phyloP scores from a whole-genome alignment of 2,113 vertebrate genomes.

The Himantopus leucocephalus region DNA sequence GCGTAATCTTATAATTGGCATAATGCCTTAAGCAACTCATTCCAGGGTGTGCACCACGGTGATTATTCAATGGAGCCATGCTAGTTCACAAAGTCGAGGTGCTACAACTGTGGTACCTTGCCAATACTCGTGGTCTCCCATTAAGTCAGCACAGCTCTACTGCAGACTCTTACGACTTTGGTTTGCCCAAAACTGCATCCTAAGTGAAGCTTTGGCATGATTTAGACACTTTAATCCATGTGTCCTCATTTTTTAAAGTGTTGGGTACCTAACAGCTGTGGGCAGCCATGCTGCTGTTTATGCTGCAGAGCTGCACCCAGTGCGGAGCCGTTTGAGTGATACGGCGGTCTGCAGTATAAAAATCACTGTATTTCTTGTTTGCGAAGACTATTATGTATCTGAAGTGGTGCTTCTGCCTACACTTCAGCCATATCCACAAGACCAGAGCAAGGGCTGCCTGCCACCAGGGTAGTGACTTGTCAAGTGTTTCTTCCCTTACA shows the following conservation, averaged over 20 bases:
- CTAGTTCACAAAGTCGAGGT: not conserved
- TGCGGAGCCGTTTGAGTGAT: not conserved
- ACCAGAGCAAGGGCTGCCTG: not conserved
- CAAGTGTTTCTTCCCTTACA: not conserved
- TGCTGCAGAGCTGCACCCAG: fast-evolving
- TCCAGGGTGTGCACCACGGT: fast-evolving
- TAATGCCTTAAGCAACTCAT: not conserved
- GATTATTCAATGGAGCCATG: not conserved
- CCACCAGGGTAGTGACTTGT: not conserved
- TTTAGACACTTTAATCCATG: not conserved
- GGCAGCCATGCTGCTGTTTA: not conserved
- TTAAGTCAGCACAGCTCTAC: not conserved
- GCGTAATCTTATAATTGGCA: not conserved
- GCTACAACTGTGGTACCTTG: not conserved
- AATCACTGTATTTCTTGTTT: not conserved
- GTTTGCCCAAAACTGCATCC: not conserved
- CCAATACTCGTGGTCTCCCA: not conserved
- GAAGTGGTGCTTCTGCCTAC: not conserved
- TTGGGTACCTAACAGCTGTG: not conserved
- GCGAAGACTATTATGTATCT: not conserved
- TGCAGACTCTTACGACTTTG: not conserved
- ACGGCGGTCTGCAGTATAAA: not conserved
- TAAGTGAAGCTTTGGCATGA: not conserved
- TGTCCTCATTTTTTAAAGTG: not conserved
- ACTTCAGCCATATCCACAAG: not conserved